phyloP scores from a whole-genome alignment of 2,888 invertebrate species.

The Tanypteryx hageni region DNA sequence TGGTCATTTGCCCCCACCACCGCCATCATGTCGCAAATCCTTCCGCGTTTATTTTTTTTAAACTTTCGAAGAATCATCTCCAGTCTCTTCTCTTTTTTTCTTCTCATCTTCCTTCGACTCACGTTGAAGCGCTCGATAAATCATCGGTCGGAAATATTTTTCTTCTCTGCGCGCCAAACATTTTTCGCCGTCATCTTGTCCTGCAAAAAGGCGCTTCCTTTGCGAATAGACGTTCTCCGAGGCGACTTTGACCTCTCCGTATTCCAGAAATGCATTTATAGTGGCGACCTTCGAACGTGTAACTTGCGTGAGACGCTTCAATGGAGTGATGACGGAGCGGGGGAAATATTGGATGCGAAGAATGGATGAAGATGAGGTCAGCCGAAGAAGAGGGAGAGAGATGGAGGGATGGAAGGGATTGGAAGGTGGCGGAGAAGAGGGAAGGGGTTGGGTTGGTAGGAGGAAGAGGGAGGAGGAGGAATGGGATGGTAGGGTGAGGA shows the following conservation, averaged over 20 bases:
- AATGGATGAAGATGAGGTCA: no score
- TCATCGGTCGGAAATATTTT: background rate
- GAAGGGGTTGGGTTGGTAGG: background rate
- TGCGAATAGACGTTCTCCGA: no score
- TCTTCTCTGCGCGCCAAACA: background rate
- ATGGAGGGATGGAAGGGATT: background rate
- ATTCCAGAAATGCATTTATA: background rate
- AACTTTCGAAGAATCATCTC: background rate
- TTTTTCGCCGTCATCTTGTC: no score
- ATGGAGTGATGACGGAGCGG: constrained; percentile 17
- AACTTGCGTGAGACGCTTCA: background rate
- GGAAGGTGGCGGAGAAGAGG: background rate
- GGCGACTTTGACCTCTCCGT: no score
- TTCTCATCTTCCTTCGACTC: background rate
- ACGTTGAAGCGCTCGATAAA: background rate
- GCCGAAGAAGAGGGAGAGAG: background rate
- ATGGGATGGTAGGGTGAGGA: background rate
- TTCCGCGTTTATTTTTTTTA: background rate
- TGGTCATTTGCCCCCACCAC: background rate
- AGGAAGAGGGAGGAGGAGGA: background rate
- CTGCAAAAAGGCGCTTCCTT: no score
- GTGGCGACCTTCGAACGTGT: no score
- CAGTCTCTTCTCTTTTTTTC: background rate
- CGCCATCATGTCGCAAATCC: background rate
- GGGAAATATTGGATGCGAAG: constrained; percentile 8